Evolutionary conservation across 2,113 vertebrate genomes (phyloP), one percentile per base, ranked within the genome.

Genomic region (Oreocharis arfaki): DNA sequence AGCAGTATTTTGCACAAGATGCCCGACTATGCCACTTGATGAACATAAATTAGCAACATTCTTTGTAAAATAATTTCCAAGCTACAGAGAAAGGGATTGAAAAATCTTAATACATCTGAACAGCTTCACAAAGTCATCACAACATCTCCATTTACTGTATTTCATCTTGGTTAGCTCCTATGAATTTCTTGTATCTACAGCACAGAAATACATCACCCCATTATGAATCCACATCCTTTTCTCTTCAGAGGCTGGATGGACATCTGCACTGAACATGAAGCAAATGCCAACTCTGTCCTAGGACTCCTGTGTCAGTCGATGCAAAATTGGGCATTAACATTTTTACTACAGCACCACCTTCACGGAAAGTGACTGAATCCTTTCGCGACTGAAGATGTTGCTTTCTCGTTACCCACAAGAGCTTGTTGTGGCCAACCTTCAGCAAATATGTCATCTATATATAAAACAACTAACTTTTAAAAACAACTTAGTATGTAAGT

Each of bases 191-290:
- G 63, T 55, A 81, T 87, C 90, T 84, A 88, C 68, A 97, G 92
- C 80, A 77, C 64, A 93, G 91, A 74, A 92, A 96, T 97, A 96
- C 93, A 96, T 97, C 95, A 96, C 97, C 96, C 97, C 95, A 94
- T 96, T 95, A 39, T 87, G 95, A 83, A 97, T 96, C 95, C 96
- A 96, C 96, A 97, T 96, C 83, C 50, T 96, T 71, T 70, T 26
- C 78, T 94, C 92, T 76, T 87, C 86, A 8, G 75, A 93, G 55
- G 93, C 82, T 89, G 90, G 70, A 83, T 1, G 30, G 94, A 84
- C 84, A 78, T 55, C 91, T 71, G 77, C 90, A 87, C 88, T 47
- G 81, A 87, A 26, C 86, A 69, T 32, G 85, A 46, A 81, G 77
- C 87, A 90, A 95, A 89, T 41, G 55, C 71, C 93, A 90, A 28